A percentile compares a stretch with the other conserved stretches of the same genome.
Conservation (phyloP, 2,888 invertebrate species). For the Calliopum simillimum region DNA sequence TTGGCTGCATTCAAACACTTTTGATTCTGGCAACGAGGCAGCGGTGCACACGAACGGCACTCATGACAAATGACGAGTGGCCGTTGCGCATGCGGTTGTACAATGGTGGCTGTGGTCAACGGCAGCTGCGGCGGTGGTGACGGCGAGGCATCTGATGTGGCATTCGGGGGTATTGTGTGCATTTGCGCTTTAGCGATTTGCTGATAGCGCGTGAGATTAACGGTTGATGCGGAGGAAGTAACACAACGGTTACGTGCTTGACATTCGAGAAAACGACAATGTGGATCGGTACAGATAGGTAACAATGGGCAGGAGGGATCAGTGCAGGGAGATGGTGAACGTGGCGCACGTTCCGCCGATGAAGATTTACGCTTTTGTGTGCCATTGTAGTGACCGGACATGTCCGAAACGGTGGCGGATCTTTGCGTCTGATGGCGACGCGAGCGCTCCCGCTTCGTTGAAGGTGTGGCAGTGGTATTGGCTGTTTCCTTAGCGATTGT, state of each 20-base stretch:
- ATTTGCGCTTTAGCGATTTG: conserved; percentile 58
- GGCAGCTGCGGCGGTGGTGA: conserved; percentile 55
- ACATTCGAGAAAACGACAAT: conserved; percentile 65
- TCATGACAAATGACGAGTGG: conserved; percentile 63
- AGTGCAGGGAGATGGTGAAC: conserved; percentile 65
- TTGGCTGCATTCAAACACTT: conserved; percentile 67
- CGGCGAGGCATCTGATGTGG: conserved; percentile 53
- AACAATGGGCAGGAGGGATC: conserved; percentile 66
- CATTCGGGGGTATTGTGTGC: conserved; percentile 59
- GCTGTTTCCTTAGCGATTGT: conserved; percentile 43
- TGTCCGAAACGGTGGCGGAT: conserved; percentile 67
- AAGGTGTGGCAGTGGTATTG: conserved; percentile 38
- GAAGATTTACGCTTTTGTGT: conserved; percentile 63
- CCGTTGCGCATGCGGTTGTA: conserved; percentile 21
- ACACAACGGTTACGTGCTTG: conserved; percentile 50
- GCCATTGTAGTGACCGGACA: conserved; percentile 59
- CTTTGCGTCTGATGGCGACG: conserved; percentile 67
- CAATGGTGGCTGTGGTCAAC: conserved; percentile 45
- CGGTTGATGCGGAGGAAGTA: conserved; percentile 52
- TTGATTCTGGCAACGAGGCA: conserved; percentile 65
- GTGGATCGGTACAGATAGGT: conserved; percentile 67
- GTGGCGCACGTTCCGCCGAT: conserved; percentile 65
- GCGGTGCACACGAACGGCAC: conserved; percentile 64
- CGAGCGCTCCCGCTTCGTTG: conserved; percentile 62
- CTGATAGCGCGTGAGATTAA: conserved; percentile 60